These are phyloP conservation scores for Temnothorax longispinosus DNA, from an alignment of 1,140 invertebrate species.

Conservation along the genomic window DNA sequence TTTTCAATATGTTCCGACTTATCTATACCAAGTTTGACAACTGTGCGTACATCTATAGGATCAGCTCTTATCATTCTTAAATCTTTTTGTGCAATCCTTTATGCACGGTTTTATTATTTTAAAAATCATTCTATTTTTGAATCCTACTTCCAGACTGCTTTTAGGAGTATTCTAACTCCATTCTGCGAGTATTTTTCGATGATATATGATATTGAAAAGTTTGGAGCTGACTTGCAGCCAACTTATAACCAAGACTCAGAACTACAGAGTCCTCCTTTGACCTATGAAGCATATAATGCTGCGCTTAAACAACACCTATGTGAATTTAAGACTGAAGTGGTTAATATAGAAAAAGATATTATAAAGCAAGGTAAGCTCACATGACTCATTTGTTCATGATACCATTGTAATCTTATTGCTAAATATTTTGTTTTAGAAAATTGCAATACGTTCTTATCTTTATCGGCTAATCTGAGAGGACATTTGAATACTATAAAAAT, in stretches of 20 bases:
- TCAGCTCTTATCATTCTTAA: not conserved
- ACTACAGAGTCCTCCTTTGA: constrained; percentile 78
- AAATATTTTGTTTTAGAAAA: constrained; percentile 70
- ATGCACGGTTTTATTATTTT: not conserved
- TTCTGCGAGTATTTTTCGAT: constrained; percentile 81
- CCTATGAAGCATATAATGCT: constrained; percentile 82
- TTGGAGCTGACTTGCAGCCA: constrained; percentile 76
- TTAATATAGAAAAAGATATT: constrained; percentile 78
- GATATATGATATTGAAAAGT: constrained; percentile 79
- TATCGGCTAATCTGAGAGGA: constrained; percentile 79
- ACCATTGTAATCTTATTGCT: constrained; percentile 7
- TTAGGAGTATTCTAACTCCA: constrained; percentile 78
- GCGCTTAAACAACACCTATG: constrained; percentile 75
- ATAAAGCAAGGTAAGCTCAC: constrained; percentile 80
- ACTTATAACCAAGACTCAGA: constrained; percentile 26
- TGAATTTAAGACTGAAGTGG: constrained; percentile 76
- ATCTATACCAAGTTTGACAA: constrained; percentile 83
- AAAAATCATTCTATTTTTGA: constrained; percentile 18
- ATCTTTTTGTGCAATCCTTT: not conserved
- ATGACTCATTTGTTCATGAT: not conserved
- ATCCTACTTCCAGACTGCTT: constrained; percentile 76
- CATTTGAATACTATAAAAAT: constrained; percentile 81
- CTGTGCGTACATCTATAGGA: constrained; percentile 62
- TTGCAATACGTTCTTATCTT: constrained; percentile 82
- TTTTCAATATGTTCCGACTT: constrained; percentile 78